Evolutionary conservation across 2,888 invertebrate genomes (phyloP), one percentile per base, ranked within the genome.

Genomic region (Dryomyza anilis): DNA sequence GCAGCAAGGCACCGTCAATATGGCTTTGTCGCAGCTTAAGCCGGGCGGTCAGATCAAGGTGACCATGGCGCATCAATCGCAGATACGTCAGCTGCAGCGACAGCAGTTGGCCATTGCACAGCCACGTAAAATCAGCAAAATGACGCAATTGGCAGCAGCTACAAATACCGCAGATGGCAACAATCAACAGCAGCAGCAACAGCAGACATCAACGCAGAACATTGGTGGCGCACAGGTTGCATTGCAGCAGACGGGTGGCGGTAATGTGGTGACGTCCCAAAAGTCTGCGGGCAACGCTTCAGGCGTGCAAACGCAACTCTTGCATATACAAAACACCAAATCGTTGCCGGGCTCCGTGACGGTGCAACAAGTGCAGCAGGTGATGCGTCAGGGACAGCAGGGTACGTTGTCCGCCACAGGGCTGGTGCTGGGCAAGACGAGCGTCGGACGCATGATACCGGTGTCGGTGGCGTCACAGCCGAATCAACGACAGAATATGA

Each of bases 331-430:
- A 73, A 87, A 88, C 56, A 87, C 88, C 2, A 84, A 84, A 67
- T 74, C 81, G 6, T 64, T 83, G 48, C 86, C 88, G 0, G 85
- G 87, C 1, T 87, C 89, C 0, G 87, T 91, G 79, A 90, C 90
- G 0, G 88, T 91, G 65, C 91, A 91, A 72, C 91, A 91, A 76
- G 86, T 92, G 48, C 91, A 91, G 68, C 91, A 91, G 76, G 89
- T 91, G 12, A 87, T 91, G 80, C 88, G 89, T 68, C 88, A 89
- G 63, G 86, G 86, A 0, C 83, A 82, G 58, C 86, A 85, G 59
- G 86, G 79, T 4, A 73, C 77, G 1, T 63, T 78, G 45, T 71
- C 79, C 10, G 71, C 77, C 1, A 73, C 82, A 64, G 87, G 88
- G 8, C 74, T 82, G 27, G 88, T 90, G 14, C 76, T 89, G 57